Base-by-base conservation (phyloP, 2,797 vertebrate species). In the Pseudotriccus pelzelni region DNA sequence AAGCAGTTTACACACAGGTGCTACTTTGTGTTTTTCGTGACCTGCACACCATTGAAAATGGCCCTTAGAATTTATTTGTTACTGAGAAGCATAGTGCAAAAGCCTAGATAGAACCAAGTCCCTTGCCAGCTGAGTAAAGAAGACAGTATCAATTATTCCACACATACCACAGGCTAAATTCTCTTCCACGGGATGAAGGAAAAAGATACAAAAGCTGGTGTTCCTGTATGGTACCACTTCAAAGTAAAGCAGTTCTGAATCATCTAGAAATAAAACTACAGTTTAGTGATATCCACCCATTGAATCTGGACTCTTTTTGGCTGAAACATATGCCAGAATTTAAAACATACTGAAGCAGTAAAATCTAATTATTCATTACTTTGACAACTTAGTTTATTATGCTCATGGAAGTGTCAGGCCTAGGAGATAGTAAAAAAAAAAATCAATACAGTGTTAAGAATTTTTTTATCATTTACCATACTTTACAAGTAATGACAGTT, bases 131-230 rank as follows among this genome's bases (percentile, higher is more conserved):
- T 37, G 36, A 58, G 7, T 72, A 49, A 53, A 68, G 47, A 89
- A n/a, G 34, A 55, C 49, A 75, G 36, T 46, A 58, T 78, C 25
- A 73, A 28, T 84, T 74, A 47, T 87, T 82, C 60, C 14, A 68
- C 50, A 97, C 96, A 56, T 98, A 99, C 99, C 98, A 78, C 98
- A 98, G 32, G 97, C 97, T 19, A 99, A 98, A 67, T 96, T 97
- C 84, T 98, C 96, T 2, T 84, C 56, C 47, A 91, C 37, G 6
- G 98, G 98, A 41, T 96, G 97, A 46, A 92, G 95, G 96, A 99
- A 99, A 56, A 98, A 98, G 88, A 99, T 97, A 46, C 97, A 98
- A 78, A 99, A 97, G 94, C 98, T 98, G 87, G 90, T 97, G 53
- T 96, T 97, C 21, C 95, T 98, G 93, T 98, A 96, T 11, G 98